phyloP scores from a whole-genome alignment of 2,113 vertebrate genomes.

The Sakesphorus luctuosus region DNA sequence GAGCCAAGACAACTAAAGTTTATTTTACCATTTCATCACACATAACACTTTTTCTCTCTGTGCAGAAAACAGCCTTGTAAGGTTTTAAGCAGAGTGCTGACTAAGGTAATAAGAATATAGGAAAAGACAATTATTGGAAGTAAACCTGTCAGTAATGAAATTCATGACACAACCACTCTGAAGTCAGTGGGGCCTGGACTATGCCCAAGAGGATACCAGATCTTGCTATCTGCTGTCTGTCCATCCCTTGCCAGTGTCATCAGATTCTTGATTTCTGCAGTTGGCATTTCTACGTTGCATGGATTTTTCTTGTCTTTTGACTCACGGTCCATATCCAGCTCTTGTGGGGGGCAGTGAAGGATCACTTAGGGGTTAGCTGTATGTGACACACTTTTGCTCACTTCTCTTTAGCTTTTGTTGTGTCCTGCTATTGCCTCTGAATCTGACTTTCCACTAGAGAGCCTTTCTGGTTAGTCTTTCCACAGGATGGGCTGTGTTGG shows the following conservation, averaged over 20 bases:
- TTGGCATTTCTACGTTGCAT: not conserved
- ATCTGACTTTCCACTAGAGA: not conserved
- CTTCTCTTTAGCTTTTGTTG: not conserved
- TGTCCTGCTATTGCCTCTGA: not conserved
- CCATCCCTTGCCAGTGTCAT: not conserved
- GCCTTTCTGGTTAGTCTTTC: not conserved
- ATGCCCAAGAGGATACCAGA: not conserved
- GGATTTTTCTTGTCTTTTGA: not conserved
- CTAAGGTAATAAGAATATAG: not conserved
- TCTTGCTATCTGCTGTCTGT: not conserved
- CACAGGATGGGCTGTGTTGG: not conserved
- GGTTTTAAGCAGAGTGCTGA: not conserved
- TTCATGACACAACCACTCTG: not conserved
- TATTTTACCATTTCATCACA: constrained; percentile 45
- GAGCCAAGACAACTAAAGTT: constrained; percentile 12
- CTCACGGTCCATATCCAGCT: not conserved
- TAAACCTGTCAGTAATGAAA: not conserved
- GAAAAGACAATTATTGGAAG: not conserved
- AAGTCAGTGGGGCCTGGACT: not conserved
- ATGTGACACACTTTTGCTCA: fast-evolving
- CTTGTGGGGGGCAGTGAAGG: not conserved
- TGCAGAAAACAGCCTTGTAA: not conserved
- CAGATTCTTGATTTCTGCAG: not conserved
- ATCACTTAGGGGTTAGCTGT: not conserved
- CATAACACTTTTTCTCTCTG: not conserved